These are phyloP conservation scores for Artibeus lituratus DNA, from an alignment of 2,797 vertebrate genomes.

Conservation along the genomic window DNA sequence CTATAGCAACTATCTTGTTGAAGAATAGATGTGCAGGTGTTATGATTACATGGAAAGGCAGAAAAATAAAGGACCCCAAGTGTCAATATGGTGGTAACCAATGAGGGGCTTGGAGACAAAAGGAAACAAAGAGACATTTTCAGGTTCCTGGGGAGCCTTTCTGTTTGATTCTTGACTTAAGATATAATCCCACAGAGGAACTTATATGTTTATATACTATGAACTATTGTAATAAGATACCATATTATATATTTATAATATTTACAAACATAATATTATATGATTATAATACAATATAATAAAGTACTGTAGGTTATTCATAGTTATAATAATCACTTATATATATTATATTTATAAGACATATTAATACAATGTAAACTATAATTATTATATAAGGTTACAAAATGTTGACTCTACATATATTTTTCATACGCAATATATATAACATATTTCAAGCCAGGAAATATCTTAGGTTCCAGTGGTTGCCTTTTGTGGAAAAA, in stretches of 20 bases:
- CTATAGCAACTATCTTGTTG: neutral
- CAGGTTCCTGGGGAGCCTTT: neutral
- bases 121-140: neutral
- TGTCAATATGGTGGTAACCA: neutral
- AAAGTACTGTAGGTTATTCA: neutral
- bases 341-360: neutral
- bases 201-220: neutral
- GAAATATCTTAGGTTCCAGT: neutral
- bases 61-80: neutral
- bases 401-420: neutral
- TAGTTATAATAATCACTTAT: neutral
- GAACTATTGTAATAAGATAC: neutral
- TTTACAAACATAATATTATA: neutral
- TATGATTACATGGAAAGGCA: neutral
- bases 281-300: neutral
- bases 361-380: neutral
- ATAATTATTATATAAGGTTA: neutral
- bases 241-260: neutral
- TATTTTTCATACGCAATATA: neutral
- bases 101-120: neutral
- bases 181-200: neutral
- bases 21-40: neutral
- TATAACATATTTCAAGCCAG: neutral
- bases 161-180: neutral
- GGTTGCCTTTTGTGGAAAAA: neutral